These are phyloP conservation scores for Rhabditophanes sp. DNA, from an alignment of 2,888 invertebrate species.

Conservation along the genomic window DNA sequence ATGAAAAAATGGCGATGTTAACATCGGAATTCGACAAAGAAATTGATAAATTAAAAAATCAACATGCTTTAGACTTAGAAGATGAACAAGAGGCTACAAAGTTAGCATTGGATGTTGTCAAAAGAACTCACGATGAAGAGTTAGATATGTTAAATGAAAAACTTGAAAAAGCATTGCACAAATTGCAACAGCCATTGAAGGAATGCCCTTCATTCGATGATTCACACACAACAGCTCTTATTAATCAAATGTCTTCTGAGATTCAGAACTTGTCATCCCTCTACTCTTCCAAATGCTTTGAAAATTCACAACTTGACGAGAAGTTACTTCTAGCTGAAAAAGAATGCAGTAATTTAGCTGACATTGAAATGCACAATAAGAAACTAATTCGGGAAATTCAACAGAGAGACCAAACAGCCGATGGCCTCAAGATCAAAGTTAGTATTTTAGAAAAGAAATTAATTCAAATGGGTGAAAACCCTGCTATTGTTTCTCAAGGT, in stretches of 20 bases:
- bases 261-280: conserved; percentile 30
- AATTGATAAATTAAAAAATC: conserved; percentile 18
- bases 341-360: too few species aligned
- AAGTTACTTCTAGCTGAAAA: conserved; percentile 14
- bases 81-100: conserved; percentile 38
- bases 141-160: conserved; percentile 14
- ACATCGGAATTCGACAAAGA: conserved; percentile 21
- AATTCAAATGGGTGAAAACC: too few species aligned
- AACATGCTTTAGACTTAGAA: conserved; percentile 29
- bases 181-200: conserved; percentile 1
- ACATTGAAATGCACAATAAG: conserved; percentile 13
- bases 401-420: conserved; percentile 11
- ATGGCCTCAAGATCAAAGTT: conserved; percentile 10
- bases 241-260: conserved; percentile 34
- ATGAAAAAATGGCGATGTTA: conserved; percentile 25
- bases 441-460: conserved; percentile 10
- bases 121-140: conserved; percentile 37
- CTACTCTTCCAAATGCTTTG: conserved; percentile 41
- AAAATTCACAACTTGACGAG: conserved; percentile 40
- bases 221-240: conserved; percentile 2
- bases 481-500: too few species aligned
- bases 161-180: conserved; percentile 5
- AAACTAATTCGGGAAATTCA: conserved; percentile 12
- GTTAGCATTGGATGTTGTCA: conserved; percentile 38
- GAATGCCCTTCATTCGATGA: conserved; percentile 2